phyloP scores from a whole-genome alignment of 2,888 invertebrate genomes.

The Branchellion lobata region DNA sequence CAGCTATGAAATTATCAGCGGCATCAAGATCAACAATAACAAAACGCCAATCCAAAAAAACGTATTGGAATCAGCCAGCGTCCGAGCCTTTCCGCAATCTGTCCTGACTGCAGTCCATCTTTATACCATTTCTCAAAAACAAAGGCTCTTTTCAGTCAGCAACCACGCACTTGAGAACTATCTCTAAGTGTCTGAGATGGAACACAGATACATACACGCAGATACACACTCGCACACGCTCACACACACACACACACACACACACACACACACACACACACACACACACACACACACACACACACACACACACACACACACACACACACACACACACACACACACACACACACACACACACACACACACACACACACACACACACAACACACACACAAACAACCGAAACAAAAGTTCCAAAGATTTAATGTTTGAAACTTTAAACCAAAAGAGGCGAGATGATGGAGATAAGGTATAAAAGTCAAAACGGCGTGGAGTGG shows the following conservation, averaged over 20 bases:
- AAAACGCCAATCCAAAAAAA: no score
- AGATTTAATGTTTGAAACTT: not conserved
- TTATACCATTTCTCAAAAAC: no score
- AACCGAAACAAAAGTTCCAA: not conserved
- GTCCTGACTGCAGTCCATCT: no score
- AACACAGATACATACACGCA: conserved; percentile 9
- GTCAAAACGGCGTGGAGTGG: no score
- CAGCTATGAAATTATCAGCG: no score
- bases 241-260: conserved; percentile 23
- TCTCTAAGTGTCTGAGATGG: not conserved
- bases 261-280: conserved; percentile 23
- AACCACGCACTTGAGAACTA: no score
- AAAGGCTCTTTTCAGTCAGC: no score
- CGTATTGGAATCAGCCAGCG: no score
- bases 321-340: conserved; percentile 23
- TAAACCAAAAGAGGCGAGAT: no score
- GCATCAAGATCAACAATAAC: no score
- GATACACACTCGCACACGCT: conserved; percentile 1
- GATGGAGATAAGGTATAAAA: no score
- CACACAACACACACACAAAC: not conserved
- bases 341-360: conserved; percentile 20
- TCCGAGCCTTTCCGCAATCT: no score
- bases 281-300: conserved; percentile 23
- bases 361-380: conserved; percentile 20
- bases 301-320: conserved; percentile 23